A percentile compares a stretch with the other conserved stretches of the same genome.
phyloP scores from a whole-genome alignment of 2,888 invertebrate genomes.

The Gortyna flavago region DNA sequence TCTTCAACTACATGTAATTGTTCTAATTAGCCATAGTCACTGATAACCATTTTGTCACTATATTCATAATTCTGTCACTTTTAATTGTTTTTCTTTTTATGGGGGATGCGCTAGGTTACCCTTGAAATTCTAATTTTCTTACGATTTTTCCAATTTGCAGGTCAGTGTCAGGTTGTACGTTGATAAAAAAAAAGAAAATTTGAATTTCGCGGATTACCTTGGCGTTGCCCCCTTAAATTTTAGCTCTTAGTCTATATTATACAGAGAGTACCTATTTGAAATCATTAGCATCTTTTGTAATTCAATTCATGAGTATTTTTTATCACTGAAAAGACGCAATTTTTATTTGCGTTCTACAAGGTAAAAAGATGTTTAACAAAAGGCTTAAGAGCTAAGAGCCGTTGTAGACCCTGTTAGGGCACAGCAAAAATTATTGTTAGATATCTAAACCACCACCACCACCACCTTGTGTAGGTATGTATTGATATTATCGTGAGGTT shows the following conservation, averaged over 20 bases:
- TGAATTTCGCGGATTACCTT: not conserved
- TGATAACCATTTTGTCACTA: not conserved
- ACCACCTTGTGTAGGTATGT: no score
- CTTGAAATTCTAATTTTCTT: no score
- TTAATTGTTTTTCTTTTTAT: not conserved
- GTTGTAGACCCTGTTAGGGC: no score
- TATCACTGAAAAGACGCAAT: not conserved
- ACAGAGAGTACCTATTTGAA: not conserved
- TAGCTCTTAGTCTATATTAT: not conserved
- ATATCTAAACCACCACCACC: no score
- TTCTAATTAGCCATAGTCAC: conserved; percentile 16
- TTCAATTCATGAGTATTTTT: not conserved
- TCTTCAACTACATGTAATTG: conserved; percentile 44
- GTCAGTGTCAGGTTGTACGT: no score
- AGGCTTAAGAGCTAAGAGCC: no score
- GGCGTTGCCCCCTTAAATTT: not conserved
- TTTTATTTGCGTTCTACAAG: no score
- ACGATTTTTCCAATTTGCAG: no score
- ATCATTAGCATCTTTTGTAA: not conserved
- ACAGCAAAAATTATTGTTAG: no score
- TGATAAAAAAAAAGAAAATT: no score
- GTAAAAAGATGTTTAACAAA: no score
- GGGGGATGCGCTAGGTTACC: not conserved
- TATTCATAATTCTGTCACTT: not conserved
- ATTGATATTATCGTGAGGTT: not conserved